Conservation (phyloP, 1,140 invertebrate genomes). For the Papilio aristodemus region DNA sequence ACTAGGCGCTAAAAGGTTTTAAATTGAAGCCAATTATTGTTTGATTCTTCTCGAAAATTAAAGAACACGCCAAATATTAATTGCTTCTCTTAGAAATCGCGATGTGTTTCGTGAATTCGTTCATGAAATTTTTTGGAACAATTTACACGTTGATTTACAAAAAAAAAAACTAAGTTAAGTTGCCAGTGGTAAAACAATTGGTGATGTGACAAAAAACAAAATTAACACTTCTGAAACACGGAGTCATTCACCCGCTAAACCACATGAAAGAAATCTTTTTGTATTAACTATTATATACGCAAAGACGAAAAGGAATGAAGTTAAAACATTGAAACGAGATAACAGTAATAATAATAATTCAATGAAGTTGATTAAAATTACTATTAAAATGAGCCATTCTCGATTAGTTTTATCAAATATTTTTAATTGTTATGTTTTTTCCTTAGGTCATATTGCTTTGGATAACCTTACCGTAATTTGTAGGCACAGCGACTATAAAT, state of each 20-base stretch:
- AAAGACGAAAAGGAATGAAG: background rate
- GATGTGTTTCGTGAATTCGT: constrained; percentile 40
- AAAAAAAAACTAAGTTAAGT: constrained; percentile 4
- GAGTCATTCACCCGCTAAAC: constrained; percentile 61
- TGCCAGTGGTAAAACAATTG: constrained; percentile 41
- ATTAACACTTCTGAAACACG: constrained; percentile 66
- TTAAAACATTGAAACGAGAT: background rate
- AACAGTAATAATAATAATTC: background rate
- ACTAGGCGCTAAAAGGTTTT: constrained; percentile 30
- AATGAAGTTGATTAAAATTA: constrained; percentile 6
- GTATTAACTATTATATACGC: background rate
- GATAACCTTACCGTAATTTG: constrained; percentile 30
- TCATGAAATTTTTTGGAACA: constrained; percentile 38
- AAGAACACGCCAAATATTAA: constrained; percentile 31
- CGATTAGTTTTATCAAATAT: constrained; percentile 2
- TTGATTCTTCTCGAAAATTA: constrained; percentile 2
- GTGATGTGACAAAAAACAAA: constrained; percentile 64
- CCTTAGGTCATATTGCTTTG: background rate
- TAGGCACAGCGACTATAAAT: constrained; percentile 10
- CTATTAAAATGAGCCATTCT: background rate
- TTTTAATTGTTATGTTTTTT: constrained; percentile 23
- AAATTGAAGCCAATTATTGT: constrained; percentile 33
- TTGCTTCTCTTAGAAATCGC: constrained; percentile 39
- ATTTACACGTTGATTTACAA: constrained; percentile 44
- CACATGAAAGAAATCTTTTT: background rate